phyloP scores from a whole-genome alignment of 1,140 invertebrate genomes.

The Lepidostoma basale region DNA sequence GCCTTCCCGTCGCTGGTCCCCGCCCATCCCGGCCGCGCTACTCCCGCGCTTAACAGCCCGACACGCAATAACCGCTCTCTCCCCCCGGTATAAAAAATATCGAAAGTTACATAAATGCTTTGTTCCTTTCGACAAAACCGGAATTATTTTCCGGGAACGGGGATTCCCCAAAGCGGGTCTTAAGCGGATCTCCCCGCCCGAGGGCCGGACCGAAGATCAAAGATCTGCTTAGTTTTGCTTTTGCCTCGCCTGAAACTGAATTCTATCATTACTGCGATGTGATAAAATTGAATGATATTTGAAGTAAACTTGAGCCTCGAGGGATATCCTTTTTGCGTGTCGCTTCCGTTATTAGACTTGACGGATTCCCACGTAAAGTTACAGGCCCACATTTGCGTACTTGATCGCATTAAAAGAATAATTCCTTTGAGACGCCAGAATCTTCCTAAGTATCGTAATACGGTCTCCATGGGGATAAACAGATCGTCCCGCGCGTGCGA shows the following conservation, averaged over 20 bases:
- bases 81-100: neutral
- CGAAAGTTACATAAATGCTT: neutral
- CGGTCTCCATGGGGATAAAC: too few species aligned
- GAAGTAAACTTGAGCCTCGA: neutral
- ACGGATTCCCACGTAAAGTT: too few species aligned
- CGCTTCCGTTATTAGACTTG: too few species aligned
- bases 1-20: neutral
- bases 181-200: neutral
- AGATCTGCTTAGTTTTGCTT: slow-evolving; percentile 13
- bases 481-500: too few species aligned
- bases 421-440: too few species aligned
- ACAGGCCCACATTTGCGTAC: too few species aligned
- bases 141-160: neutral
- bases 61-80: neutral
- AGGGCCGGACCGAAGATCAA: slow-evolving; percentile 7
- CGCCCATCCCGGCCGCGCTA: neutral
- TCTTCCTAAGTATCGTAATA: too few species aligned
- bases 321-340: neutral
- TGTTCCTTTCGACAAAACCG: neutral
- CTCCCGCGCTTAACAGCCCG: neutral
- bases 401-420: too few species aligned
- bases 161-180: neutral
- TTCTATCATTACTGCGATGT: neutral
- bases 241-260: neutral
- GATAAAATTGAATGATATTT: slow-evolving; percentile 7